Evolutionary conservation across 2,888 invertebrate genomes (phyloP), one percentile per base, ranked within the genome.

Genomic region (Linnaemya vulpina): DNA sequence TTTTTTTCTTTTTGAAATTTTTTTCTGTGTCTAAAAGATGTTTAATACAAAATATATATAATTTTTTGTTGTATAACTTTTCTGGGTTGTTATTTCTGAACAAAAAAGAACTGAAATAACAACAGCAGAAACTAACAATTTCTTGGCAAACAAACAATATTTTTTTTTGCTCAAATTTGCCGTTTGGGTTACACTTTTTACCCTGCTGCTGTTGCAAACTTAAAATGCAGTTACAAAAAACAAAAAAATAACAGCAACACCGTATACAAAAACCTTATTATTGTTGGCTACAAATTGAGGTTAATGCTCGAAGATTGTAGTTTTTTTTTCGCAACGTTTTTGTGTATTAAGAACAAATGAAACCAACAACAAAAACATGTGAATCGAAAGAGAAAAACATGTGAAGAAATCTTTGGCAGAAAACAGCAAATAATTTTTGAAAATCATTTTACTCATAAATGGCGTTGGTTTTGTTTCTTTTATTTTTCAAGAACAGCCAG

Each of bases 261-360:
- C 40, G 17, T 60, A 55, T n/a, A 79, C 30, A 65, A 76, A 81
- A 74, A 74, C 43, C 65, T 82, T 85, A 85, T 85, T 85, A 85
- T 85, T 85, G 85, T 75, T 82, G 85, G 85, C 85, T 85, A 85
- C 85, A 85, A 85, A 85, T 85, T 85, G 82, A 85, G 85, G 85
- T 85, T 85, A 85, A 85, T 85, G 85, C 71, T 82, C 85, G 70
- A 82, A 82, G 63, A 79, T 85, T 82, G 60, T 35, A 62, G 63
- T 77, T 76, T 67, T 58, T 67, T 49, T 53, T 53, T 43, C 43
- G 40, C 3, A 71, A 78, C 43, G 1, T 78, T 84, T 67, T 74
- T 25, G 38, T 65, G 38, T 67, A 60, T 74, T 65, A 74, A 80
- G 60, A 74, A 74, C 74, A 67, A 80, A 74, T 62, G 67, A 74